phyloP scores from a whole-genome alignment of 2,797 vertebrate genomes.

The Babyrousa celebensis region DNA sequence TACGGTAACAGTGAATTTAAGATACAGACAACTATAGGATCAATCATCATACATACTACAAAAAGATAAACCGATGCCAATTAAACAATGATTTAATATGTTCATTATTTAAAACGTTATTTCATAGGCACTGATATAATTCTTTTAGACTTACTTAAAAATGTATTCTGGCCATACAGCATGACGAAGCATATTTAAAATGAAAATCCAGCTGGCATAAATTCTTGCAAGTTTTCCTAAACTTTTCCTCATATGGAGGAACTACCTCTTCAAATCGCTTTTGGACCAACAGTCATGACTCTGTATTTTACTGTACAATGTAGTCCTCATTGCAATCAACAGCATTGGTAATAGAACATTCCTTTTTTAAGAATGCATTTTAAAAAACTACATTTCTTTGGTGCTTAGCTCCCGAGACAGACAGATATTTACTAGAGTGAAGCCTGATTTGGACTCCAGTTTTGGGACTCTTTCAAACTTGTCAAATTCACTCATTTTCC shows the following conservation, averaged over 20 bases:
- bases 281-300: background rate
- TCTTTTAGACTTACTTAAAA: background rate
- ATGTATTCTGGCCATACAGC: conserved; percentile 5
- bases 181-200: background rate
- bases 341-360: background rate
- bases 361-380: background rate
- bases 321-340: background rate
- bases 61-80: background rate
- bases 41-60: background rate
- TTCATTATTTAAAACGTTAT: conserved; percentile 39
- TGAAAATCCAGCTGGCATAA: conserved; percentile 29
- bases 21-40: background rate
- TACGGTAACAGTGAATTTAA: background rate
- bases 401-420: background rate
- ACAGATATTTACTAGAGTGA: background rate
- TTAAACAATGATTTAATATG: background rate
- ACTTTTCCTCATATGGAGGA: background rate
- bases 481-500: background rate
- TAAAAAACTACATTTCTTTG: background rate
- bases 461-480: background rate
- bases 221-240: background rate
- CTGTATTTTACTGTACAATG: background rate
- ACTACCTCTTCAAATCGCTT: background rate
- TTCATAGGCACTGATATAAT: background rate
- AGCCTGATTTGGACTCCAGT: background rate